Percentiles rank a stretch among this genome's conserved stretches.
These are phyloP conservation scores for Hybos culiciformis DNA, from an alignment of 2,888 invertebrate genomes.

Conservation along the genomic window DNA sequence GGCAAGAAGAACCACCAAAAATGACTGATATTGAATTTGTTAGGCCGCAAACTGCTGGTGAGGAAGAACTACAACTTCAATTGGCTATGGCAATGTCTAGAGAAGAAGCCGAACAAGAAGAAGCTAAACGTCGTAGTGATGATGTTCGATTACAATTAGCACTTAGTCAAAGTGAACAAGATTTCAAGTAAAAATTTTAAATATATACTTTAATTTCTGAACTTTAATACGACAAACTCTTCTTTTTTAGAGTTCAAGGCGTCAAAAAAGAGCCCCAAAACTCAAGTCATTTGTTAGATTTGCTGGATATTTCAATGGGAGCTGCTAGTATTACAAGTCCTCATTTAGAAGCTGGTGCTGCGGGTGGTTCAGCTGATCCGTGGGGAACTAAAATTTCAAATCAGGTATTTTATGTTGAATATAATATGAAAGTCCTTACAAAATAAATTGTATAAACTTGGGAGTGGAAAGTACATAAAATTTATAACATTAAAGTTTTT, in stretches of 20 bases:
- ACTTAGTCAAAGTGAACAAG: constrained; percentile 85
- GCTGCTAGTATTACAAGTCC: constrained; percentile 42
- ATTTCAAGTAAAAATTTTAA: constrained; percentile 54
- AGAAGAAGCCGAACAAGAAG: constrained; percentile 96
- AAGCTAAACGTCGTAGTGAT: constrained; percentile 83
- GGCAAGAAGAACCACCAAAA: constrained; percentile 32
- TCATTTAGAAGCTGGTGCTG: constrained; percentile 31
- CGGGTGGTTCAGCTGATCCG: constrained; percentile 43
- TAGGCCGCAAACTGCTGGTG: constrained; percentile 90
- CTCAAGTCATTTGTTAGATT: constrained; percentile 67
- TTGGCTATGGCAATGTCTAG: constrained; percentile 96
- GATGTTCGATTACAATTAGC: constrained; percentile 93
- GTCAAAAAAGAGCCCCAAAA: no score
- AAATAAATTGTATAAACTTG: no score
- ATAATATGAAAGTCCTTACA: no score
- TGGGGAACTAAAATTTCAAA: no score
- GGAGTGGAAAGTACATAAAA: no score
- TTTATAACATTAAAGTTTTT: no score
- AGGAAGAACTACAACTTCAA: constrained; percentile 96
- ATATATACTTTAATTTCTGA: background rate
- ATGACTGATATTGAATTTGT: constrained; percentile 72
- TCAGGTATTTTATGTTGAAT: no score
- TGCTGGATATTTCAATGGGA: constrained; percentile 67
- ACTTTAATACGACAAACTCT: background rate
- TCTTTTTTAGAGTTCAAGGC: background rate